Evolutionary conservation across 2,113 vertebrate species (phyloP).

Genomic region (Tapirus terrestris): DNA sequence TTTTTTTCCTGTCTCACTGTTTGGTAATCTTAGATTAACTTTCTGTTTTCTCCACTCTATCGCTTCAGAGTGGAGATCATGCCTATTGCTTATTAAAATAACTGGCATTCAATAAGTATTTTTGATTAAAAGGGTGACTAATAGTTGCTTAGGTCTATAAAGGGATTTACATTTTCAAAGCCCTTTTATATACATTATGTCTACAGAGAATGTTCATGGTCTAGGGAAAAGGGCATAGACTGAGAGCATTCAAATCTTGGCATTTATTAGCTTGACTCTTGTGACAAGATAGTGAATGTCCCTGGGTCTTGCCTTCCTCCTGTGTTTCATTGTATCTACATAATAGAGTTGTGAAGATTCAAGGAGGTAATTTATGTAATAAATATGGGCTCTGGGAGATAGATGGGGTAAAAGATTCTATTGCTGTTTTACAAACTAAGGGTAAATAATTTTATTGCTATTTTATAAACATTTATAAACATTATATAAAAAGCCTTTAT

Average conservation of each 20-base stretch:
- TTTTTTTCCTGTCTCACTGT: not conserved
- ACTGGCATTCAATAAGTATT: not conserved
- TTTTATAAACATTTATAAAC: not conserved
- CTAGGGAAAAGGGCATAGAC: not conserved
- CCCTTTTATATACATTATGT: not conserved
- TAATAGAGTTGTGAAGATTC: not conserved
- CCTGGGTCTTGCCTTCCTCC: not conserved
- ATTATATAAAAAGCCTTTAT: no score
- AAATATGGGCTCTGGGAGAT: not conserved
- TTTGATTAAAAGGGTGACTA: conserved; percentile 19
- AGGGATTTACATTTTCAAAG: not conserved
- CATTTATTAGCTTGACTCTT: not conserved
- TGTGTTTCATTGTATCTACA: not conserved
- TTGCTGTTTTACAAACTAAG: not conserved
- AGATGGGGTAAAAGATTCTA: not conserved
- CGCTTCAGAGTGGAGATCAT: not conserved
- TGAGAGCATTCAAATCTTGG: not conserved
- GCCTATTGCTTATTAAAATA: not conserved
- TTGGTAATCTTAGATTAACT: not conserved
- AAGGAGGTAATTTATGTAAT: not conserved
- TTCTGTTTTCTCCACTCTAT: not conserved
- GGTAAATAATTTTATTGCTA: not conserved
- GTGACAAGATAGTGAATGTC: not conserved
- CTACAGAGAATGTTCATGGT: not conserved
- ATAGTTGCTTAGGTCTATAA: not conserved